Evolutionary conservation across 2,797 vertebrate species (phyloP).

Genomic region (Eulemur albifrons): DNA sequence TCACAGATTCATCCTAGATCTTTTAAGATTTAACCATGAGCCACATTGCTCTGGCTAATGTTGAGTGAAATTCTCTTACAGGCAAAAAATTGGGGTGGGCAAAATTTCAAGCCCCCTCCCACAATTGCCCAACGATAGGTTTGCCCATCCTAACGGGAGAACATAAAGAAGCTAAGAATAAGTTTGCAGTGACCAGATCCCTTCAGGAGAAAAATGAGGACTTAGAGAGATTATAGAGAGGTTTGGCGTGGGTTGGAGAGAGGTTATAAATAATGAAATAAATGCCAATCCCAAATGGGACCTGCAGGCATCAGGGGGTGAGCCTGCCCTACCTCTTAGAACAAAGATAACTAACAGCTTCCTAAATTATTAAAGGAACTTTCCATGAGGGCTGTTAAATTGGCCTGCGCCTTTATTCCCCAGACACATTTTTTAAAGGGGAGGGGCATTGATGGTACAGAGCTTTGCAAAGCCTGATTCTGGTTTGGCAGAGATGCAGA

Average conservation of each 20-base stretch:
- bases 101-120: neutral
- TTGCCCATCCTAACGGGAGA: neutral
- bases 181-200: neutral
- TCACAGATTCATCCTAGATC: neutral
- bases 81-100: neutral
- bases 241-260: neutral
- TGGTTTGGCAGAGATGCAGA: neutral
- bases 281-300: neutral
- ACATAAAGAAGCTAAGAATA: neutral
- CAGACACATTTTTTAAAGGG: neutral
- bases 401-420: conserved; percentile 46
- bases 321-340: neutral
- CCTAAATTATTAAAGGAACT: conserved; percentile 62
- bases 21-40: neutral
- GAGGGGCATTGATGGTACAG: neutral
- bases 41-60: neutral
- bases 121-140: neutral
- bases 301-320: neutral
- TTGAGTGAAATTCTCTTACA: neutral
- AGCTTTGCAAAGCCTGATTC: neutral
- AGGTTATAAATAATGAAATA: conserved; percentile 8
- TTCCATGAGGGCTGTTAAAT: conserved; percentile 39
- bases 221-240: neutral
- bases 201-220: neutral
- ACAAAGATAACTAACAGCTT: conserved; percentile 45